Evolutionary conservation across 2,113 vertebrate genomes (phyloP), one percentile per base, ranked within the genome.

Genomic region (Urocitellus parryii): DNA sequence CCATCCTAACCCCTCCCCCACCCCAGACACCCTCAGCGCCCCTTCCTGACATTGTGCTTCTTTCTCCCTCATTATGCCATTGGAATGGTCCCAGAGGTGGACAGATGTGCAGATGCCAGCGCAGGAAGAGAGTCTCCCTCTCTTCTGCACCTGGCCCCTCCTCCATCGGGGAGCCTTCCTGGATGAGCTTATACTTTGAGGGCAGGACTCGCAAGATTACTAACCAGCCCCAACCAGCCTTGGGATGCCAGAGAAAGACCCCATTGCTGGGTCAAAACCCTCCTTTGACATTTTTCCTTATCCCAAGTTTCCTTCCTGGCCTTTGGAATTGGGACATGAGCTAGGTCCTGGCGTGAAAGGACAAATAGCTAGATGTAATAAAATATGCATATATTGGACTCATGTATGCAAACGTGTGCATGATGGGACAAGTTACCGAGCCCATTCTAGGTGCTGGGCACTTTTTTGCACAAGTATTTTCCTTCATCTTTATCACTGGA

Each of bases 61-160:
- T 68, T 45, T 48, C 22, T 1, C 27, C 37, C 34, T 29, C 17
- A 2, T 1, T 34, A 42, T 27, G 37, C 18, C 1, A 45, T 45
- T 9, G 45, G 45, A 45, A 37, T 45, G 14, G 22, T 2, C 45
- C 56, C 61, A 42, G 78, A 27, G n/a, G 45, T 65, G 37, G 45
- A 22, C 0, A 0, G 45, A 4, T 22, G 24, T 12, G 27, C 12
- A 8, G 84, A 67, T 14, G 11, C 2, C 4, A 32, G 45, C 13
- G 4, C 27, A 67, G 34, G 22, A 20, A 20, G 25, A 24, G 4
- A 16, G 61, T 63, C 61, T 27, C 61, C 61, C 27, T 32, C 29
- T 67, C 27, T 12, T 4, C 65, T 12, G 65, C 25, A 67, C 11
- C 29, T 11, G 12, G 65, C 65, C 9, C 61, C 58, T 61, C 58